Conservation (phyloP, 2,888 invertebrate species). For the Lochmaea capreae region DNA sequence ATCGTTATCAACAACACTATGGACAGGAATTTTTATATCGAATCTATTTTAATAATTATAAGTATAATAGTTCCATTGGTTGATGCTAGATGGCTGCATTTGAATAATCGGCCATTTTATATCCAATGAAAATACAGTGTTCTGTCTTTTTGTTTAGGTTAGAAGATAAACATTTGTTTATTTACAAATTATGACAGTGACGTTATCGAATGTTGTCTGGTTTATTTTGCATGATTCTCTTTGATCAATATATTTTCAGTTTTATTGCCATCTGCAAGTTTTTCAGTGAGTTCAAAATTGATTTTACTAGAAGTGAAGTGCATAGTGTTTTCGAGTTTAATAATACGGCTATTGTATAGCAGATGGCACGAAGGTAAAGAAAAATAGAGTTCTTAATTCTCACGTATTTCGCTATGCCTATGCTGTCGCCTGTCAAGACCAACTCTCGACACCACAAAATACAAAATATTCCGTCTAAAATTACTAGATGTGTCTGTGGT, state of each 20-base stretch:
- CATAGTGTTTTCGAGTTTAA: background rate
- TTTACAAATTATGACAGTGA: slow-evolving; percentile 11
- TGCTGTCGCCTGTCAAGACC: slow-evolving; percentile 44
- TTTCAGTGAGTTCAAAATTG: background rate
- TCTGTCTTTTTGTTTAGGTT: background rate
- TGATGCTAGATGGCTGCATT: background rate
- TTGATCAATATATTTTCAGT: background rate
- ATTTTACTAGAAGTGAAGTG: background rate
- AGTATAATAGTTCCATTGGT: background rate
- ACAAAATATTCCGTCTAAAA: slow-evolving; percentile 44
- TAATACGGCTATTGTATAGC: background rate
- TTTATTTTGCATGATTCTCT: background rate
- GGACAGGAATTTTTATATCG: background rate
- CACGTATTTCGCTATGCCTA: slow-evolving; percentile 9
- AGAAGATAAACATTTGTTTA: slow-evolving; percentile 12
- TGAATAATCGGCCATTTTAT: background rate
- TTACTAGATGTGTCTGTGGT: slow-evolving; percentile 42
- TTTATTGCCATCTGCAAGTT: background rate
- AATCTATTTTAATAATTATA: background rate
- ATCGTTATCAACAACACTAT: background rate
- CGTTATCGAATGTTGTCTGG: background rate
- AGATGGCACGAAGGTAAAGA: slow-evolving; percentile 20
- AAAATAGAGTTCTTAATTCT: slow-evolving; percentile 24
- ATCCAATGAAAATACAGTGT: background rate
- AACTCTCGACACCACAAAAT: slow-evolving; percentile 37